Conservation (phyloP, 2,797 vertebrate genomes). For the Spinus pinus region DNA sequence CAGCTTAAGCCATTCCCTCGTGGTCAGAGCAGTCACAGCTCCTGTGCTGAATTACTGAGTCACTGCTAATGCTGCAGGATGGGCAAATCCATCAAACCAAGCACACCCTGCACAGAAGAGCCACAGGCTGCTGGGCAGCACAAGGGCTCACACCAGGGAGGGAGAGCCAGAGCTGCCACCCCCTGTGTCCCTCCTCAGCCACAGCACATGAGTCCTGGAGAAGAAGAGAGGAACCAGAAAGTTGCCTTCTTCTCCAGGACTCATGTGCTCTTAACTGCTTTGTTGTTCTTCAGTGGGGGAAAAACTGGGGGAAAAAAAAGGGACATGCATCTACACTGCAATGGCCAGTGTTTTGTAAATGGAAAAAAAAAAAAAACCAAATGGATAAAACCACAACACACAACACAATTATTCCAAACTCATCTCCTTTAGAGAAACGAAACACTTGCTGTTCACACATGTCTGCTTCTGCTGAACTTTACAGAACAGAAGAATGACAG, state of each 20-base stretch:
- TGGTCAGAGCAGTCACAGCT: background rate
- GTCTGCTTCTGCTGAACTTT: background rate
- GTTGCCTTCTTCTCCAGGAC: too few species aligned
- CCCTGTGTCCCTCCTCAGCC: background rate
- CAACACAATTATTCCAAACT: background rate
- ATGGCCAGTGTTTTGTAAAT: background rate
- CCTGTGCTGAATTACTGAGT: background rate
- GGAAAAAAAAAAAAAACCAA: background rate
- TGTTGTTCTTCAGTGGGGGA: background rate
- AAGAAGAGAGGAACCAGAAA: background rate
- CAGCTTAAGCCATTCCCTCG: background rate
- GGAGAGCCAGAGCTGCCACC: background rate
- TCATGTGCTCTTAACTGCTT: background rate
- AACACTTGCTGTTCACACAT: rapidly evolving
- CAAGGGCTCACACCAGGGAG: background rate
- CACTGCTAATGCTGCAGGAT: background rate
- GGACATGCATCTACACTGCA: background rate
- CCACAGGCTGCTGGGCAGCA: background rate
- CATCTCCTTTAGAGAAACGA: background rate
- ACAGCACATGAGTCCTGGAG: background rate
- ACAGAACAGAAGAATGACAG: background rate
- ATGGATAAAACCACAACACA: background rate
- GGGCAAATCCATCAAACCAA: background rate
- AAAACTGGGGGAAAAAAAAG: background rate
- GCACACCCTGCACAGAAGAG: background rate